These are phyloP conservation scores for Strigamia maritima DNA, from an alignment of 2,888 invertebrate species.

Conservation along the genomic window DNA sequence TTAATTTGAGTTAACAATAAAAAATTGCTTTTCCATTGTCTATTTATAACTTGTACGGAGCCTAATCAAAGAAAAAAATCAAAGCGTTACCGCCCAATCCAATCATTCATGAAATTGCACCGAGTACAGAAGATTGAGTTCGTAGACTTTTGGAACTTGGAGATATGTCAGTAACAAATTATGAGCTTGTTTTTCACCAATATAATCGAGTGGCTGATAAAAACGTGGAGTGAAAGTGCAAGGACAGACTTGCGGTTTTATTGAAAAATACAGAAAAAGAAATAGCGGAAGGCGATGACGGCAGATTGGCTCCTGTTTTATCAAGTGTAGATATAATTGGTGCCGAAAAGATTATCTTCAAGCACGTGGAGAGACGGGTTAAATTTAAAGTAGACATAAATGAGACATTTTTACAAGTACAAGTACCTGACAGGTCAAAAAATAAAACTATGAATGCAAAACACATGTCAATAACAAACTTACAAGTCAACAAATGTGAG, in stretches of 20 bases:
- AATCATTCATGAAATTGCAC: constrained; percentile 16
- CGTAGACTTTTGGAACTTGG: constrained; percentile 16
- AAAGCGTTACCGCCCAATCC: neutral
- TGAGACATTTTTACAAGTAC: neutral
- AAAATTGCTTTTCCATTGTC: neutral
- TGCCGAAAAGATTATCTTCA: constrained; percentile 10
- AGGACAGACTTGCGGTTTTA: constrained; percentile 7
- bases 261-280: neutral
- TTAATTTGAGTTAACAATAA: neutral
- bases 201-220: constrained; percentile 12
- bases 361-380: constrained; percentile 21
- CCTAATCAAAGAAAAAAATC: neutral
- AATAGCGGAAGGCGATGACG: neutral
- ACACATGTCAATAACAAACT: too few relatives aligned
- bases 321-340: neutral
- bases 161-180: constrained; percentile 29
- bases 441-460: neutral
- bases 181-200: constrained; percentile 31
- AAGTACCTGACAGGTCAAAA: too few relatives aligned
- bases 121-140: neutral
- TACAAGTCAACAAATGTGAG: neutral
- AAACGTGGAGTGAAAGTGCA: constrained; percentile 17
- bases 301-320: constrained; percentile 4
- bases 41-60: neutral
- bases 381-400: neutral